Conservation (phyloP, 2,797 vertebrate species). For the Huso huso region DNA sequence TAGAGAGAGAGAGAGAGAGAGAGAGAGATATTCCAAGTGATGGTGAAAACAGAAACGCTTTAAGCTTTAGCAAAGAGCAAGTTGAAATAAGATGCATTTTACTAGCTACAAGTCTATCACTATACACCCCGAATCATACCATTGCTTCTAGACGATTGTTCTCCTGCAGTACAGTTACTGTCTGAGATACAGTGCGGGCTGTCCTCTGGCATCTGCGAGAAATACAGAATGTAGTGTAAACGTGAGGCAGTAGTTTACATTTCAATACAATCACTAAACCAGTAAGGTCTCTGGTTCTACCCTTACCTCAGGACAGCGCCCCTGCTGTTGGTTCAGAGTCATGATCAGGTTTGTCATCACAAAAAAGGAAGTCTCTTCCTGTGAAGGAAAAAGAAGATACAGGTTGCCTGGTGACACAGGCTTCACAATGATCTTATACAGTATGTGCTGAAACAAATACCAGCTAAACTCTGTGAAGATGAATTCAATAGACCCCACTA, state of each 20-base stretch:
- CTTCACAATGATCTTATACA: too few species aligned
- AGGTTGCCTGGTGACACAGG: not conserved
- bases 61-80: not conserved
- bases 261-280: not conserved
- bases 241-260: not conserved
- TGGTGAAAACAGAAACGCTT: not conserved
- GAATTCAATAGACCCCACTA: not conserved
- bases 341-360: constrained; percentile 75
- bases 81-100: not conserved
- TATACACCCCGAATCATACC: constrained; percentile 47
- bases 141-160: constrained; percentile 49
- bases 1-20: not conserved
- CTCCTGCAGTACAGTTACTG: constrained; percentile 47
- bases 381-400: not conserved
- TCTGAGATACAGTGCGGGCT: constrained; percentile 46
- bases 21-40: not conserved
- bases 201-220: constrained; percentile 59
- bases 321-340: constrained; percentile 70
- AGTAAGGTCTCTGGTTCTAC: not conserved
- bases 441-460: not conserved
- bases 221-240: constrained; percentile 11
- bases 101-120: too few species aligned
- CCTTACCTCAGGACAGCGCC: constrained; percentile 72
- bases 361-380: constrained; percentile 74
- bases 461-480: not conserved